phyloP scores from a whole-genome alignment of 2,888 invertebrate genomes.

The Globia sparganii region DNA sequence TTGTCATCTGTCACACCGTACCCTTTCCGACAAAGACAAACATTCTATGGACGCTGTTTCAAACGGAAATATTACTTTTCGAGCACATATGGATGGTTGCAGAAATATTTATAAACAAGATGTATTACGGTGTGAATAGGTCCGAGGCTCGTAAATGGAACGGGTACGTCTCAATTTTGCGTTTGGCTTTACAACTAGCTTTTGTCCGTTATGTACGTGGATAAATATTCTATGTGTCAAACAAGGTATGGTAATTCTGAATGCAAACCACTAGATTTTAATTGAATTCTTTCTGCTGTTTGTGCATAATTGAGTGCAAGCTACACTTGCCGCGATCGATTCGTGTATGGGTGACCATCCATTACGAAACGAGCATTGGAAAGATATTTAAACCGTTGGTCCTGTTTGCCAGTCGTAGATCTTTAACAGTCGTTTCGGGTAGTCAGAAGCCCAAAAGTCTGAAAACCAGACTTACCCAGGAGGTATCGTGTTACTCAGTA shows the following conservation, averaged over 20 bases:
- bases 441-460: neutral
- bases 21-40: conserved; percentile 79
- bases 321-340: too few relatives aligned
- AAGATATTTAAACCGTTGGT: neutral
- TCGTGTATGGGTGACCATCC: too few relatives aligned
- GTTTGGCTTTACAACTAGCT: neutral
- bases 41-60: conserved; percentile 72
- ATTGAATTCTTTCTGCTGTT: neutral
- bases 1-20: conserved; percentile 81
- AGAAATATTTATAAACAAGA: conserved; percentile 63
- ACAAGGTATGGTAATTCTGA: neutral
- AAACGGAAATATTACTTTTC: conserved; percentile 74
- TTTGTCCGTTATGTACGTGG: neutral
- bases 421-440: neutral
- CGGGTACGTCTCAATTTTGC: conserved; percentile 33
- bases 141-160: conserved; percentile 30
- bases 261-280: neutral
- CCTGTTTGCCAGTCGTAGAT: neutral
- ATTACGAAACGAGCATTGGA: neutral
- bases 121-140: conserved; percentile 57
- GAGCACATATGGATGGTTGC: conserved; percentile 66
- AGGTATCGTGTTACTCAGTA: neutral
- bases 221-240: neutral
- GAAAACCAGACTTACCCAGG: neutral
- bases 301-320: neutral